Evolutionary conservation across 2,888 invertebrate genomes (phyloP).

Genomic region (Nomada goodeniana): DNA sequence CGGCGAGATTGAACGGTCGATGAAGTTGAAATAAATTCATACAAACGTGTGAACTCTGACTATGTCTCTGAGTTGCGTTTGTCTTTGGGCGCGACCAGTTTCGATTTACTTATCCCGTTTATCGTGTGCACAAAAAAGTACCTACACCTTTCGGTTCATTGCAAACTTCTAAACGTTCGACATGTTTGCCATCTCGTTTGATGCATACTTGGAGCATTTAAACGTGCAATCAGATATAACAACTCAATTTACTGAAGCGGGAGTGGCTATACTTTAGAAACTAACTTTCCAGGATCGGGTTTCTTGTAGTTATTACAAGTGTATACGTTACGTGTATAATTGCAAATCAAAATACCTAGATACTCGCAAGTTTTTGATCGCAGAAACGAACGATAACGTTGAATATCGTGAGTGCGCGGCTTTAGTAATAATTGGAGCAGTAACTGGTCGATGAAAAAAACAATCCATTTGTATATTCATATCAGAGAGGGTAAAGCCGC

Average conservation of each 20-base stretch:
- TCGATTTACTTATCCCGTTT: constrained; percentile 1
- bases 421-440: too few species aligned
- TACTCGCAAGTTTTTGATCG: too few species aligned
- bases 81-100: not conserved
- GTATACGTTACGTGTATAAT: too few species aligned
- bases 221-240: not conserved
- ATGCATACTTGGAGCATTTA: not conserved
- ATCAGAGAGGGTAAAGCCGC: too few species aligned
- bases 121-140: not conserved
- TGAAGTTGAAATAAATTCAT: too few species aligned
- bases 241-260: not conserved
- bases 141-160: not conserved
- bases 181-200: not conserved
- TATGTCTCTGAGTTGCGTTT: not conserved
- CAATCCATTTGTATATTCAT: too few species aligned
- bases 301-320: too few species aligned
- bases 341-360: too few species aligned
- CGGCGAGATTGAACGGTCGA: not conserved
- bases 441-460: too few species aligned
- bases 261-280: not conserved
- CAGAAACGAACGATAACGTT: too few species aligned
- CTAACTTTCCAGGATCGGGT: not conserved
- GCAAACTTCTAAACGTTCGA: constrained; percentile 4
- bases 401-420: too few species aligned
- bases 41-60: not conserved